phyloP scores from a whole-genome alignment of 1,140 invertebrate species.

The Caenorhabditis brenneri region DNA sequence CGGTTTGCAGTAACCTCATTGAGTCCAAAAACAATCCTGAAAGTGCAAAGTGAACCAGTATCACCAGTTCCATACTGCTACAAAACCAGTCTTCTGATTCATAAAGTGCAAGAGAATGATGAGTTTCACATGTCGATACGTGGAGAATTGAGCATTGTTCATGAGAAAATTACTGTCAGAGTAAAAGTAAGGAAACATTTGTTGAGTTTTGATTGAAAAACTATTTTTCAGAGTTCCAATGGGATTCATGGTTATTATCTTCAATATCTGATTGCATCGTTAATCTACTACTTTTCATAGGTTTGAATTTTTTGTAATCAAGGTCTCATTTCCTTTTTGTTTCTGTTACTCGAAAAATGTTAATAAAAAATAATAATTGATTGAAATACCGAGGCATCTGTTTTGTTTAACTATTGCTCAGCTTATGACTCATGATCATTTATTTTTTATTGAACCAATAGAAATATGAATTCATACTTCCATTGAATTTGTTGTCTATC shows the following conservation, averaged over 20 bases:
- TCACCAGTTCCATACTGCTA: not conserved
- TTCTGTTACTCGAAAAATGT: too few species aligned
- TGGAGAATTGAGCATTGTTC: not conserved
- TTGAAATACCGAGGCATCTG: too few species aligned
- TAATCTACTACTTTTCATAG: not conserved
- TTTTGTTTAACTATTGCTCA: too few species aligned
- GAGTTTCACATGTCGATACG: constrained; percentile 23
- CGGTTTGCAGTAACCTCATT: not conserved
- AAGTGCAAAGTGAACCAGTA: not conserved
- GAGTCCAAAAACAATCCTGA: not conserved
- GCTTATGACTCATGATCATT: too few species aligned
- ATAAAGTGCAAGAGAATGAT: constrained; percentile 9
- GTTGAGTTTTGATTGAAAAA: not conserved
- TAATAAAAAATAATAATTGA: too few species aligned
- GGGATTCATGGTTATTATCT: too few species aligned
- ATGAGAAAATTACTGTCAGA: not conserved
- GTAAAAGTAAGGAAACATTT: not conserved
- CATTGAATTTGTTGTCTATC: too few species aligned
- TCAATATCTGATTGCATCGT: not conserved
- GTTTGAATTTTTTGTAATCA: too few species aligned
- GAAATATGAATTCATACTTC: too few species aligned
- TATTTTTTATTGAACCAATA: too few species aligned
- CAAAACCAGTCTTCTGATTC: constrained; percentile 1
- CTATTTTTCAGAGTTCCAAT: not conserved
- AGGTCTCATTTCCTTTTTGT: too few species aligned